A percentile compares a stretch with the other conserved stretches of the same genome.
Evolutionary conservation across 2,113 vertebrate genomes (phyloP).

Genomic region (Engystomops pustulosus): DNA sequence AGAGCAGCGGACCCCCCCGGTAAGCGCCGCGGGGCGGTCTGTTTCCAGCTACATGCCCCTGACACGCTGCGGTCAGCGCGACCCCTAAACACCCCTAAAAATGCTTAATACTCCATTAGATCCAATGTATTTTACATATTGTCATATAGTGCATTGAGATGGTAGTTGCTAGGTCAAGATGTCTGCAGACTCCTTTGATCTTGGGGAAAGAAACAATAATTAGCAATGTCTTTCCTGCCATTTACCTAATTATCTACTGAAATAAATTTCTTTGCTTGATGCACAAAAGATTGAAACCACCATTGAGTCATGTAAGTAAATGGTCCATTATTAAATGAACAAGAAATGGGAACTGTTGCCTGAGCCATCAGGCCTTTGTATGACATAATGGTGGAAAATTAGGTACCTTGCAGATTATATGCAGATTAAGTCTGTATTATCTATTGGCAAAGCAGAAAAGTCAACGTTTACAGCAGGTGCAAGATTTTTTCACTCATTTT

Average conservation of each 20-base stretch:
- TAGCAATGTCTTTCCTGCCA: slow-evolving; percentile 9
- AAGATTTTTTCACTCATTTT: too few relatives aligned
- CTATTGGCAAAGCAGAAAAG: background rate
- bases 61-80: too few relatives aligned
- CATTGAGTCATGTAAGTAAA: slow-evolving; percentile 48
- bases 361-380: slow-evolving; percentile 19
- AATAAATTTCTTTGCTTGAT: slow-evolving; percentile 36
- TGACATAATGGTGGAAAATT: slow-evolving; percentile 27
- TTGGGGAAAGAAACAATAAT: slow-evolving; percentile 20
- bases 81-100: too few relatives aligned
- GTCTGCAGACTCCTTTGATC: slow-evolving; percentile 29
- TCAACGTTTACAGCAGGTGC: background rate
- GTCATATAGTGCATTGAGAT: background rate
- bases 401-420: background rate
- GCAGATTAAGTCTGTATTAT: background rate
- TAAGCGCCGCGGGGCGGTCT: too few relatives aligned
- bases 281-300: slow-evolving; percentile 30
- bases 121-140: background rate
- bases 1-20: too few relatives aligned
- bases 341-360: slow-evolving; percentile 16
- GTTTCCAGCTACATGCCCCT: too few relatives aligned
- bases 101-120: background rate
- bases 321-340: slow-evolving; percentile 45
- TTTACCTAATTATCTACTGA: slow-evolving; percentile 47
- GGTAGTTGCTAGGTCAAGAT: slow-evolving; percentile 19